Base-by-base conservation (phyloP, 1,140 invertebrate species). In the Drosophila quadrilineata region DNA sequence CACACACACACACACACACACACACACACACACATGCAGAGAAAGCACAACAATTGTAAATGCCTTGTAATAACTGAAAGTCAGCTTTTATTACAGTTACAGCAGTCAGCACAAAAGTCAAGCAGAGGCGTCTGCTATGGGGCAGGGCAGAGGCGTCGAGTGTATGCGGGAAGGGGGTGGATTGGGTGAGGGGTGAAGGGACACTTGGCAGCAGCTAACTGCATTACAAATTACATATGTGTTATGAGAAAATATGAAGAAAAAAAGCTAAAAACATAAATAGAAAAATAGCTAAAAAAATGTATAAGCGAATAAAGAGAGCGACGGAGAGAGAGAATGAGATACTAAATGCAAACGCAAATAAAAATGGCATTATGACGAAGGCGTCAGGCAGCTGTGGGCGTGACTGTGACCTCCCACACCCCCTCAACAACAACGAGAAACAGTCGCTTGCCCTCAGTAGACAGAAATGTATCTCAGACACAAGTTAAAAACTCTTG, bases 191-290 rank as follows among this genome's bases (percentile, higher is more conserved):
- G 14, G 14, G 26, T 12, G n/a, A 17, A 10, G 9, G 6, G 28
- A 9, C 2, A 3, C 8, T 6, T 6, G n/a, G n/a, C 10, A 3
- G 19, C 31, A 21, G 26, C 52, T 66, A 53, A 70, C 43, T 69
- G 67, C 67, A 70, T 70, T 65, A 65, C 52, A 70, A 70, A 65
- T 65, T 65, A 65, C 29, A 35, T 63, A 50, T 56, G 60, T 43
- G 50, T 57, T 35, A 64, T 56, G 46, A 40, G 14, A n/a, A 38
- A n/a, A n/a, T n/a, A n/a, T n/a, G 16, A 24, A 52, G 33, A 12
- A 29, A 19, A 22, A 33, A 12, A 60, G 41, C 22, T 41, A n/a
- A 21, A 3, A 16, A 9, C 45, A 53, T 48, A 54, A 49, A 69
- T 65, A 50, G 62, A 58, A n/a, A n/a, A 65, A 64, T 45, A 43